Conservation (phyloP, 2,797 vertebrate genomes). For the Sciaenops ocellatus region DNA sequence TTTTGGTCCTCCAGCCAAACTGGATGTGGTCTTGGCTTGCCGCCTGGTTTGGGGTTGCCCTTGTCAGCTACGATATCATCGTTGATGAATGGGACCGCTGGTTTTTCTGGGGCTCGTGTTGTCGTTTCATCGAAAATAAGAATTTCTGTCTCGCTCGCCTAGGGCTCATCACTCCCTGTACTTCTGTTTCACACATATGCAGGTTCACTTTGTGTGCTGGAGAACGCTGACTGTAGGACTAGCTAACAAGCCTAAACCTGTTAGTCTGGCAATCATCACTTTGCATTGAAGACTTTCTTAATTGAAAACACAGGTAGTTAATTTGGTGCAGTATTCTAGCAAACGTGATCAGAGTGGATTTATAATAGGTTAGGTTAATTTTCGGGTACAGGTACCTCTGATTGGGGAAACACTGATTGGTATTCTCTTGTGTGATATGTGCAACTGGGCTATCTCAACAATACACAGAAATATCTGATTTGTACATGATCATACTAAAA, state of each 20-base stretch:
- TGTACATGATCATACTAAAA: neutral
- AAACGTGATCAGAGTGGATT: constrained; percentile 26
- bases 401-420: neutral
- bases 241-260: constrained; percentile 11
- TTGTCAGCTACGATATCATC: constrained; percentile 15
- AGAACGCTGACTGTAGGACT: constrained; percentile 21
- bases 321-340: constrained; percentile 22
- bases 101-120: constrained; percentile 5
- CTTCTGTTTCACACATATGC: constrained; percentile 26
- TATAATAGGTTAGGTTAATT: neutral
- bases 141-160: neutral
- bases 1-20: neutral
- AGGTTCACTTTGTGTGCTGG: constrained; percentile 13
- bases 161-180: constrained; percentile 13
- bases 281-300: constrained; percentile 13
- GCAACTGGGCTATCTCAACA: neutral
- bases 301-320: constrained; percentile 14
- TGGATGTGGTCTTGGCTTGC: neutral
- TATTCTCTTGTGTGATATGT: neutral
- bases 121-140: constrained; percentile 3
- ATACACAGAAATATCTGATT: neutral
- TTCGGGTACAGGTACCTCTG: neutral
- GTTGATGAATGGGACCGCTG: constrained; percentile 16
- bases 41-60: neutral
- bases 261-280: constrained; percentile 2